Evolutionary conservation across 1,140 invertebrate genomes (phyloP).

Genomic region (Luehdorfia chinensis): DNA sequence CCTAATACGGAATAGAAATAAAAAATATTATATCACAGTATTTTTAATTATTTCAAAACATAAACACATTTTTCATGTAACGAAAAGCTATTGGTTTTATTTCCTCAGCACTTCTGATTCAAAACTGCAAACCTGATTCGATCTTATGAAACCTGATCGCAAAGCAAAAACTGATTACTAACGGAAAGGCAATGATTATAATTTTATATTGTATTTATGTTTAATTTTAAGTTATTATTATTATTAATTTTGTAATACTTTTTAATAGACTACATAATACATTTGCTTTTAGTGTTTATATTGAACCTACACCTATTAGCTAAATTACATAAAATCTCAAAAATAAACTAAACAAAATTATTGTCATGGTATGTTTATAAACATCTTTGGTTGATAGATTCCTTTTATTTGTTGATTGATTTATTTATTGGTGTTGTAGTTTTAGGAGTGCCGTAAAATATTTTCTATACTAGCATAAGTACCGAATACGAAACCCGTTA

Average conservation of each 20-base stretch:
- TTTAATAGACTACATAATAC: conserved; percentile 12
- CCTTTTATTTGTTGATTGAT: not conserved
- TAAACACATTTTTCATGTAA: too few relatives aligned
- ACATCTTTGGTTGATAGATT: conserved; percentile 1
- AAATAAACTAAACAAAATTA: conserved; percentile 15
- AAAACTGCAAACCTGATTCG: too few relatives aligned
- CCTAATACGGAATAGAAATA: conserved; percentile 6
- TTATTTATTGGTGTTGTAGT: not conserved
- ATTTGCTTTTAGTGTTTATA: conserved; percentile 5
- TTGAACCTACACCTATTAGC: conserved; percentile 16
- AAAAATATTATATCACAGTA: conserved; percentile 15
- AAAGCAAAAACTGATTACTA: too few relatives aligned
- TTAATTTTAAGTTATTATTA: not conserved
- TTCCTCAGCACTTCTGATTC: too few relatives aligned
- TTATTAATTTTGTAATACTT: conserved; percentile 1
- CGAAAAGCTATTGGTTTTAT: too few relatives aligned
- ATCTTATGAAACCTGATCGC: too few relatives aligned
- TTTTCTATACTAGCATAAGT: conserved; percentile 87
- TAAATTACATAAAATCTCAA: conserved; percentile 7
- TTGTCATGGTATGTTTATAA: not conserved
- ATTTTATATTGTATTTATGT: too few relatives aligned
- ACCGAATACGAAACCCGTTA: conserved; percentile 86
- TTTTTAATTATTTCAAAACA: conserved; percentile 7
- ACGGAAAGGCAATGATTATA: too few relatives aligned
- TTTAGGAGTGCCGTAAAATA: conserved; percentile 57